Percentiles rank a stretch among this genome's conserved stretches.
Conservation (phyloP, 2,888 invertebrate genomes). For the Nysson spinosus region DNA sequence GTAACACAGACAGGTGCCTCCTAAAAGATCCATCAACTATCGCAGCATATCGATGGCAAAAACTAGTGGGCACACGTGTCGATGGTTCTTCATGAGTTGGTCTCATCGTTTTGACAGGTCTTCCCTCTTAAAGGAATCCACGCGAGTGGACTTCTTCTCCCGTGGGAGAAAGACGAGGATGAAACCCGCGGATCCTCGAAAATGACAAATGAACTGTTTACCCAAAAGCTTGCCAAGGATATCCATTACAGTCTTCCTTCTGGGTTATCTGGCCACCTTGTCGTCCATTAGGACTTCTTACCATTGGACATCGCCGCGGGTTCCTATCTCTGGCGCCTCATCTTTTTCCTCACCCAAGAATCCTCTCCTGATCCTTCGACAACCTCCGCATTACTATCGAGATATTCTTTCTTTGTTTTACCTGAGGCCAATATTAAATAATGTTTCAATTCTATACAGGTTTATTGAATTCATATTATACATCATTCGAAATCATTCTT, state of each 20-base stretch:
- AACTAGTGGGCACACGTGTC: slow-evolving; percentile 40
- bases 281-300: slow-evolving; percentile 66
- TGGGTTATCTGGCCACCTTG: slow-evolving; percentile 52
- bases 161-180: slow-evolving; percentile 3
- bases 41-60: slow-evolving; percentile 49
- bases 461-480: too few relatives aligned
- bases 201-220: slow-evolving; percentile 74
- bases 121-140: slow-evolving; percentile 48
- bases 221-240: slow-evolving; percentile 55
- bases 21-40: slow-evolving; percentile 40
- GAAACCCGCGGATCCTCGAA: slow-evolving; percentile 21
- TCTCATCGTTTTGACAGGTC: slow-evolving; percentile 56
- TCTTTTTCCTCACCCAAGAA: slow-evolving; percentile 32
- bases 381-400: neutral
- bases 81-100: slow-evolving; percentile 6
- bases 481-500: too few relatives aligned
- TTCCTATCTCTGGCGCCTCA: slow-evolving; percentile 52
- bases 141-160: slow-evolving; percentile 16
- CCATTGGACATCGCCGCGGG: slow-evolving; percentile 56
- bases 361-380: slow-evolving; percentile 4
- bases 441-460: too few relatives aligned
- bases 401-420: neutral
- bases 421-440: too few relatives aligned
- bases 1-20: slow-evolving; percentile 31
- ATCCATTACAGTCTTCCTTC: slow-evolving; percentile 62